Evolutionary conservation across 2,888 invertebrate species (phyloP).

Genomic region (Nebria salina): DNA sequence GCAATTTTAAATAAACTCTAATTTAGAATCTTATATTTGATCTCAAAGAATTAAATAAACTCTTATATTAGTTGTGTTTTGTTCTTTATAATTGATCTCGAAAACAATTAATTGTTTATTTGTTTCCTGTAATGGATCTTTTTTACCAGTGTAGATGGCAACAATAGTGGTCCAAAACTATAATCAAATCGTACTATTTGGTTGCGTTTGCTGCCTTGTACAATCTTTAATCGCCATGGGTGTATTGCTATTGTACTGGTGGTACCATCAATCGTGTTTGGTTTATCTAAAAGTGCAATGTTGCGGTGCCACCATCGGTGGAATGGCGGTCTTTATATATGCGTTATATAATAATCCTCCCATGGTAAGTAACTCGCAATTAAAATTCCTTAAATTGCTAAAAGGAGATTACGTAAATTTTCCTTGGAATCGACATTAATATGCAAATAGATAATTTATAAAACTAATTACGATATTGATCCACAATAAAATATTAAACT

Average conservation of each 20-base stretch:
- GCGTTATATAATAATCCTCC: constrained; percentile 64
- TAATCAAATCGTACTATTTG: constrained; percentile 62
- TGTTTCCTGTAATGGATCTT: constrained; percentile 1
- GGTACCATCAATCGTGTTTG: constrained; percentile 66
- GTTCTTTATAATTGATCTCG: neutral
- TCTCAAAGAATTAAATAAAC: neutral
- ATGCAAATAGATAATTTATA: too few species aligned
- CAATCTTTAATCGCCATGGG: constrained; percentile 64
- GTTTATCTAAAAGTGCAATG: constrained; percentile 76
- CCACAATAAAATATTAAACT: too few species aligned
- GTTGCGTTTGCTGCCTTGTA: constrained; percentile 66
- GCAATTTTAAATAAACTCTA: too few species aligned
- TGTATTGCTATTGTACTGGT: constrained; percentile 65
- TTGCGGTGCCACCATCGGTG: constrained; percentile 74
- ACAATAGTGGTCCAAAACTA: constrained; percentile 41
- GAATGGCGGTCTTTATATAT: constrained; percentile 71
- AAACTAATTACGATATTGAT: too few species aligned
- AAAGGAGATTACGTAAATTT: too few species aligned
- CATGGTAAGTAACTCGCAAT: constrained; percentile 59
- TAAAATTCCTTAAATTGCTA: too few species aligned
- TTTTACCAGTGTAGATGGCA: constrained; percentile 30
- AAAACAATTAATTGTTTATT: neutral
- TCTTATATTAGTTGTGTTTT: neutral
- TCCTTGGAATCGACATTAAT: too few species aligned
- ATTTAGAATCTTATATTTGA: too few species aligned